Percentiles rank a stretch among this genome's conserved stretches.
Conservation (phyloP, 2,888 invertebrate genomes). For the Dynastes grantii region DNA sequence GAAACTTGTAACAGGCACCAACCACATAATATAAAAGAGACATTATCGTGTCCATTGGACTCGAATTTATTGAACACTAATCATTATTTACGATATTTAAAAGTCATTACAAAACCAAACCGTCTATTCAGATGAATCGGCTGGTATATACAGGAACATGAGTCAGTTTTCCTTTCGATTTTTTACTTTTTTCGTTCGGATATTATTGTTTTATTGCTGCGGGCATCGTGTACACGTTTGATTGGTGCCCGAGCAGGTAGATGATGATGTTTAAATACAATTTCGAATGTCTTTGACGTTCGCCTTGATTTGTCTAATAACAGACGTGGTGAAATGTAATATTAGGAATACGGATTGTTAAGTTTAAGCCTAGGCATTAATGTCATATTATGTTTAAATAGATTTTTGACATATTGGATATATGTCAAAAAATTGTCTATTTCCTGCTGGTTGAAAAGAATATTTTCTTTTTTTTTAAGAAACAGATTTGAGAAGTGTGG, state of each 20-base stretch:
- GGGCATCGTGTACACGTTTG: background rate
- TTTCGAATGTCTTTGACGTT: background rate
- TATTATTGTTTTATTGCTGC: background rate
- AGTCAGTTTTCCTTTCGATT: background rate
- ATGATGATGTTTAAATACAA: conserved; percentile 7
- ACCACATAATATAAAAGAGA: background rate
- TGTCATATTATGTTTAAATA: too few relatives aligned
- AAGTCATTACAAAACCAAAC: conserved; percentile 31
- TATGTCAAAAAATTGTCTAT: too few relatives aligned
- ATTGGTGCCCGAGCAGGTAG: conserved; percentile 1
- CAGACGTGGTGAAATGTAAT: too few relatives aligned
- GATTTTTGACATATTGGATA: too few relatives aligned
- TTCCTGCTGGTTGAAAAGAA: too few relatives aligned
- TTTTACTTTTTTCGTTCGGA: background rate
- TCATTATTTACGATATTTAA: conserved; percentile 38
- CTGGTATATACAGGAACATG: background rate
- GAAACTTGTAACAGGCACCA: background rate
- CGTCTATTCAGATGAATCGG: conserved; percentile 25
- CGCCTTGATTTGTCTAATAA: too few relatives aligned
- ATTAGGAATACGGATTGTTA: too few relatives aligned
- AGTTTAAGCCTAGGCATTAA: too few relatives aligned
- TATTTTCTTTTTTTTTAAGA: too few relatives aligned
- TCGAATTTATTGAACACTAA: conserved; percentile 30
- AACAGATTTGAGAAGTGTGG: too few relatives aligned
- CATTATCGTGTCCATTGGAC: conserved; percentile 15